Evolutionary conservation across 92 coral and sea anemone species (phyloP).

Genomic region (Nematostella vectensis): DNA sequence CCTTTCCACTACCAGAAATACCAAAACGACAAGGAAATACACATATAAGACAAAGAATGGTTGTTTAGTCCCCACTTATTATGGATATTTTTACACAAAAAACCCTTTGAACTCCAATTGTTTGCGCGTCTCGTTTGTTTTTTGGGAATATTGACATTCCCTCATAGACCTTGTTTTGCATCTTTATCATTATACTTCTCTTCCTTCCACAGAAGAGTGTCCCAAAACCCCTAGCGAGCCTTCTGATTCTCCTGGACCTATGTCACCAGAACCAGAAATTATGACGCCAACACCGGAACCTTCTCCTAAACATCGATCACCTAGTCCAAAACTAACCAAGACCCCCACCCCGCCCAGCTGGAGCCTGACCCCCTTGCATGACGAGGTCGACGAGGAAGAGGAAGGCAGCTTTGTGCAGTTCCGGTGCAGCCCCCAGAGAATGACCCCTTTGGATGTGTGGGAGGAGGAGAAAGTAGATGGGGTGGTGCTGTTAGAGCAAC

Average conservation of each 20-base stretch:
- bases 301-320: conserved; percentile 15
- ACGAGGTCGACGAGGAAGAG: conserved; percentile 24
- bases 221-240: conserved; percentile 10
- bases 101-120: too few relatives aligned
- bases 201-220: not conserved
- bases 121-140: too few relatives aligned
- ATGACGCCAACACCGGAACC: not conserved
- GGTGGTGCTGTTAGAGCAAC: conserved; percentile 36
- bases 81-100: too few relatives aligned
- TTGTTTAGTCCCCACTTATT: too few relatives aligned
- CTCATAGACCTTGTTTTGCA: too few relatives aligned
- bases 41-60: too few relatives aligned
- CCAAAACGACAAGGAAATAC: too few relatives aligned
- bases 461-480: conserved; percentile 44
- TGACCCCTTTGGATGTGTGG: conserved; percentile 45
- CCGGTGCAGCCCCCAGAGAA: conserved; percentile 23
- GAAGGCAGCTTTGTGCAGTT: conserved; percentile 30
- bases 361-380: not conserved
- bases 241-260: too few relatives aligned
- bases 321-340: not conserved
- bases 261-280: conserved; percentile 5
- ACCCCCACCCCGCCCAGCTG: not conserved
- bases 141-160: too few relatives aligned
- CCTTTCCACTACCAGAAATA: too few relatives aligned
- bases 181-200: too few relatives aligned